Percentiles rank a stretch among this genome's conserved stretches.
phyloP scores from a whole-genome alignment of 2,797 vertebrate species.

The Halcyon smyrnensis region DNA sequence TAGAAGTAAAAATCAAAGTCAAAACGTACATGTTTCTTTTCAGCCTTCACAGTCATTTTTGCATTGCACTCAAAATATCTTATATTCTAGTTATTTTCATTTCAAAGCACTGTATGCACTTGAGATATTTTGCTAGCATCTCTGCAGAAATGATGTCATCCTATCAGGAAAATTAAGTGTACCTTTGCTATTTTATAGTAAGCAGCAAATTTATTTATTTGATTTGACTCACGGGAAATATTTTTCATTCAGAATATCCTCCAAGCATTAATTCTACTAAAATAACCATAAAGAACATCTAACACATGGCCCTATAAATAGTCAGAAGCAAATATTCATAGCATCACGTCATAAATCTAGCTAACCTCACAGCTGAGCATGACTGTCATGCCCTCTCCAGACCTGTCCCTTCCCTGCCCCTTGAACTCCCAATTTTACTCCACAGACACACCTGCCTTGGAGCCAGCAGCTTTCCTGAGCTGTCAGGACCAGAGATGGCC shows the following conservation, averaged over 20 bases:
- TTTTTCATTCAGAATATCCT: conserved; percentile 13
- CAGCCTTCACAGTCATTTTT: background rate
- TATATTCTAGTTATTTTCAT: background rate
- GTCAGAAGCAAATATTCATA: conserved; percentile 9
- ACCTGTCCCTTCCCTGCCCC: background rate
- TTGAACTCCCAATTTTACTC: background rate
- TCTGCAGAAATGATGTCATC: background rate
- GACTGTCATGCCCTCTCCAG: background rate
- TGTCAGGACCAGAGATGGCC: background rate
- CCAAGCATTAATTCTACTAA: conserved; percentile 20
- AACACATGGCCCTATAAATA: background rate
- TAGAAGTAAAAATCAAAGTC: conserved; percentile 7
- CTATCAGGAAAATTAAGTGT: conserved; percentile 14
- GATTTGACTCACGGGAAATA: conserved; percentile 20
- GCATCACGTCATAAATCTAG: background rate
- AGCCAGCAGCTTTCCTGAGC: background rate
- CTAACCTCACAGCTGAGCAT: background rate
- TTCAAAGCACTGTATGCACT: background rate
- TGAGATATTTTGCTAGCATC: background rate
- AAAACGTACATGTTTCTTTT: background rate
- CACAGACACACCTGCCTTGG: background rate
- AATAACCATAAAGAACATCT: conserved; percentile 6
- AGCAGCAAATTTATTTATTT: conserved; percentile 39
- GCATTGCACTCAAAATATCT: background rate
- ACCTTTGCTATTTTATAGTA: conserved; percentile 12